A percentile compares a stretch with the other conserved stretches of the same genome.
Evolutionary conservation across 2,888 invertebrate species (phyloP).

Genomic region (Yponomeuta evonymella): DNA sequence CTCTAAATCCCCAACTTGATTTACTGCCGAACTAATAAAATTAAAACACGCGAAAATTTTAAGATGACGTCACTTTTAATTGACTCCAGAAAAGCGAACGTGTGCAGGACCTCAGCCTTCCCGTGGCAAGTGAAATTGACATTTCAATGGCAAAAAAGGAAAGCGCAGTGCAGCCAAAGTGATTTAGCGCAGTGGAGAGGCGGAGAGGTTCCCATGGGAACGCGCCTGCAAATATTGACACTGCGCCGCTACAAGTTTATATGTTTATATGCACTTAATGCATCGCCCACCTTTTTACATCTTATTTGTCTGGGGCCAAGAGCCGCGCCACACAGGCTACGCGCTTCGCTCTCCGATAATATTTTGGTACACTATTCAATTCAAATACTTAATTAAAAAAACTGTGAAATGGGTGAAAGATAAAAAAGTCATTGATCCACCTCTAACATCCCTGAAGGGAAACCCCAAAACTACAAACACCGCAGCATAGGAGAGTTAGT

Average conservation of each 20-base stretch:
- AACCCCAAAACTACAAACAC: background rate
- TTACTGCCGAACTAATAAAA: conserved; percentile 14
- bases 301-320: conserved; percentile 60
- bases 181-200: conserved; percentile 57
- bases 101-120: conserved; percentile 18
- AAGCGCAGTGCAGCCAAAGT: conserved; percentile 46
- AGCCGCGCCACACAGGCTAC: conserved; percentile 16
- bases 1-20: conserved; percentile 19
- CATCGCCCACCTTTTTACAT: conserved; percentile 72
- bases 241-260: conserved; percentile 71
- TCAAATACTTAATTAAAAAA: background rate
- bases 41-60: background rate
- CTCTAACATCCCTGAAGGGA: background rate
- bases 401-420: background rate
- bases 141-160: conserved; percentile 70
- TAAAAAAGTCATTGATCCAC: background rate
- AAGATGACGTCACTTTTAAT: conserved; percentile 39
- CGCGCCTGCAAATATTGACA: conserved; percentile 72
- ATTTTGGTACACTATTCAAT: background rate
- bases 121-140: conserved; percentile 48
- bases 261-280: conserved; percentile 71
- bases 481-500: too few relatives aligned
- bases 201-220: conserved; percentile 69
- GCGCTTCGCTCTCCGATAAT: conserved; percentile 11
- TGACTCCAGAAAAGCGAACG: conserved; percentile 42